phyloP scores from a whole-genome alignment of 2,888 invertebrate genomes.

The Drosophila macrospina region DNA sequence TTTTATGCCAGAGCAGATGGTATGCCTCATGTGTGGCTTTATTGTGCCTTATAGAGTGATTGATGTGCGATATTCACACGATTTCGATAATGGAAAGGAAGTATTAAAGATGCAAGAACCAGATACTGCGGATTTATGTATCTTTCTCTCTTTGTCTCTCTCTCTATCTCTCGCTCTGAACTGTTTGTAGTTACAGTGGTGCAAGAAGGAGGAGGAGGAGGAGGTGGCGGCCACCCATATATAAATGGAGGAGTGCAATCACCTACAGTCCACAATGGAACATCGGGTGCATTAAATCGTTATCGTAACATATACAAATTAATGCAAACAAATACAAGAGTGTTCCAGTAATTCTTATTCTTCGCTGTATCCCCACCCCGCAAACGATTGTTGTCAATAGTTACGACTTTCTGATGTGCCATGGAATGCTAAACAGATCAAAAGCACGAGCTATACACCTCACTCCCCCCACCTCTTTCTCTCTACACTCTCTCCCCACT shows the following conservation, averaged over 20 bases:
- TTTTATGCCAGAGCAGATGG: constrained; percentile 66
- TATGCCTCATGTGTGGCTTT: constrained; percentile 73
- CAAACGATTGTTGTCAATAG: constrained; percentile 70
- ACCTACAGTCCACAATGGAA: constrained; percentile 61
- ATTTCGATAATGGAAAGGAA: constrained; percentile 68
- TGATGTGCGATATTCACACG: constrained; percentile 76
- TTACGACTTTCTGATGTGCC: constrained; percentile 78
- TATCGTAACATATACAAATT: constrained; percentile 78
- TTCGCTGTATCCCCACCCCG: not conserved
- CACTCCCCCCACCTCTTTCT: not conserved
- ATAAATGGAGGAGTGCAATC: constrained; percentile 58
- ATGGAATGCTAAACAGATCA: constrained; percentile 79
- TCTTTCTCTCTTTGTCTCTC: not conserved
- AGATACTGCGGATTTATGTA: constrained; percentile 8
- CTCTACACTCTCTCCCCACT: not conserved
- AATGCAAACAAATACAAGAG: constrained; percentile 77
- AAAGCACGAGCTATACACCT: constrained; percentile 55
- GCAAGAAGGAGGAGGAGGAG: not conserved
- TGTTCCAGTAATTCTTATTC: constrained; percentile 42
- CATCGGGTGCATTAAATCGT: constrained; percentile 68
- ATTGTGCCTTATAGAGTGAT: constrained; percentile 73
- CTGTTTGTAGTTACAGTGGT: not conserved
- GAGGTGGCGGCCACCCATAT: constrained; percentile 39
- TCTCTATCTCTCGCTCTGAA: not conserved
- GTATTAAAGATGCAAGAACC: constrained; percentile 52